Evolutionary conservation across 2,797 vertebrate genomes (phyloP), one percentile per base, ranked within the genome.

Genomic region (Helicolenus hilgendorfi): DNA sequence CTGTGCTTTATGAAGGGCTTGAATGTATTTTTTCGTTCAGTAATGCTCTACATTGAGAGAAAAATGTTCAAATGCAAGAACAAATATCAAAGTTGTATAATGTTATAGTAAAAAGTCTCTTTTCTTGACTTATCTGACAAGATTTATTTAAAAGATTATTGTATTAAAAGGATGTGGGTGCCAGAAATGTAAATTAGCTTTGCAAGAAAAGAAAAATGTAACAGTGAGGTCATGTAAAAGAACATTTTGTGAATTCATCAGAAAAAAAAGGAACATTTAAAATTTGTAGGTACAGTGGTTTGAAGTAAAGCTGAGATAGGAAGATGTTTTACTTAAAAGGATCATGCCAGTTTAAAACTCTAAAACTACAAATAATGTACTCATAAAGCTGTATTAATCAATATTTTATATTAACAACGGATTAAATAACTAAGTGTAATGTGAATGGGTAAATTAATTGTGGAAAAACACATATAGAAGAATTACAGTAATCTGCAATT

Each of bases 111-210:
- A 76, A 76, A 67, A 45, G 3, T 20, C n/a, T 45, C 2, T 41
- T 41, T 41, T 41, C 22, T 26, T 35, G 18, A 36, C 15, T 36
- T 49, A 20, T 35, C 38, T 56, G n/a, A 72, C 0, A 7, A 64
- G 11, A 55, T 33, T 72, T 14, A 60, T 36, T 27, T 1, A 31
- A 41, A 9, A 26, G n/a, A 11, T 49, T 0, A 36, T 2, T 76
- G 38, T 70, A 62, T 69, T 53, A 81, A 59, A 81, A 69, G 8
- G 29, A 63, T 2, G 11, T 60, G 31, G 31, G 38, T 53, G 59
- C 36, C 20, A 69, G 56, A 86, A 63, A 81, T 69, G 22, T 36
- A 59, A 81, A 81, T 58, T 41, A 56, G 35, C 35, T 72, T 24
- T 55, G 38, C 59, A 60, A 41, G n/a, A 59, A 59, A 70, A 24